Conservation (phyloP, 2,113 vertebrate species). For the Hypomesus transpacificus region DNA sequence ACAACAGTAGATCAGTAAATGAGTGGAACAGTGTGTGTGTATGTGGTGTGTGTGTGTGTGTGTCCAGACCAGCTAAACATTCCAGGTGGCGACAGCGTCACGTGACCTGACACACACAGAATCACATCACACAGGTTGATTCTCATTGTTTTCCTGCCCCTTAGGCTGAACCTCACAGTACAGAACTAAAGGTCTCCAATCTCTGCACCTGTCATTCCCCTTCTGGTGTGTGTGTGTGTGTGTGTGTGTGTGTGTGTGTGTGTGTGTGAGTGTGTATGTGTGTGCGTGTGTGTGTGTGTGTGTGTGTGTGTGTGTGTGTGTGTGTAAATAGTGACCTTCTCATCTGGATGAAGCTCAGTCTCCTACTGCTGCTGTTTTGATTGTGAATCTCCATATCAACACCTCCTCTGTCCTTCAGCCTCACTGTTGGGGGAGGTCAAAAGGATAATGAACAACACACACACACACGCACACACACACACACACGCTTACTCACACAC, state of each 20-base stretch:
- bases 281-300: background rate
- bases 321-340: background rate
- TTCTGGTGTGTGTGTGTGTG: too few species aligned
- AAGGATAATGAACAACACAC: background rate
- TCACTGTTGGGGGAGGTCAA: background rate
- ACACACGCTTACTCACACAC: slow-evolving; percentile 7
- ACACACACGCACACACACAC: slow-evolving; percentile 8
- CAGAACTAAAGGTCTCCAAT: too few species aligned
- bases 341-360: background rate
- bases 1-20: background rate
- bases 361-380: background rate
- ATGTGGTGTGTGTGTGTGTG: too few species aligned
- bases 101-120: background rate
- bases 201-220: too few species aligned
- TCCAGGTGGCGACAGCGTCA: too few species aligned
- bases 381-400: background rate
- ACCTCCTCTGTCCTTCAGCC: background rate
- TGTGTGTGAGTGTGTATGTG: too few species aligned
- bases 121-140: background rate
- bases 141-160: background rate
- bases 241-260: too few species aligned
- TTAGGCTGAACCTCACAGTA: too few species aligned
- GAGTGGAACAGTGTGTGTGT: background rate
- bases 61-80: too few species aligned
- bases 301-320: background rate